Conservation (phyloP, 2,113 vertebrate genomes). For the Turnix velox region DNA sequence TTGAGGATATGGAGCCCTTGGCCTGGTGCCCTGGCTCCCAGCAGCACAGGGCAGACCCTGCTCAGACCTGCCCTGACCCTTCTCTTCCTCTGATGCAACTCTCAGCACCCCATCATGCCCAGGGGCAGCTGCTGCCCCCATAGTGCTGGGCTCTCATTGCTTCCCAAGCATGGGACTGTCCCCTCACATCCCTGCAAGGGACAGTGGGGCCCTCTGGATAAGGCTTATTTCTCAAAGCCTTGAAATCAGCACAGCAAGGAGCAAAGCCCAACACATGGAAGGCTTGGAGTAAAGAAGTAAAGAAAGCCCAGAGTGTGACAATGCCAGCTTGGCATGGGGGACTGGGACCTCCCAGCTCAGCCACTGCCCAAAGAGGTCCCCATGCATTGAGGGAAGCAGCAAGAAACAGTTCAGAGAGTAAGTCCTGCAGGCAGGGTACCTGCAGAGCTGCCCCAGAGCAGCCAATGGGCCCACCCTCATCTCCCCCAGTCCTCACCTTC, state of each 20-base stretch:
- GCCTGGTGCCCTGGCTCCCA: background rate
- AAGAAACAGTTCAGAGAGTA: background rate
- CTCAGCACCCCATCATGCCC: background rate
- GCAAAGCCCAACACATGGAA: background rate
- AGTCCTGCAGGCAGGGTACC: background rate
- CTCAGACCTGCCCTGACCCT: background rate
- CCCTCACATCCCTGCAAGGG: background rate
- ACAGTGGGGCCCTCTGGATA: background rate
- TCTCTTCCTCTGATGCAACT: background rate
- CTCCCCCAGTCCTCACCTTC: slow-evolving; percentile 81
- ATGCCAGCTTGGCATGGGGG: rapidly evolving
- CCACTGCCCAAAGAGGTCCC: background rate
- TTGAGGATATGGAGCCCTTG: background rate
- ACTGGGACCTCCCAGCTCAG: background rate
- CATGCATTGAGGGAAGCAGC: background rate
- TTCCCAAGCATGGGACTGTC: background rate
- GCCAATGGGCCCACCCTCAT: background rate
- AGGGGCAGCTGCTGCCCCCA: background rate
- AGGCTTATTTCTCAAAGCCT: background rate
- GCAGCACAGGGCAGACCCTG: background rate
- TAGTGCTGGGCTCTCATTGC: background rate
- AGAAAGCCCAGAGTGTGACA: background rate
- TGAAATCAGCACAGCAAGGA: background rate
- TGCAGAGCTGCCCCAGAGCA: background rate
- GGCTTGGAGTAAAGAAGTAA: background rate